Conservation (phyloP, 2,797 vertebrate genomes). For the Sitta carolinensis region DNA sequence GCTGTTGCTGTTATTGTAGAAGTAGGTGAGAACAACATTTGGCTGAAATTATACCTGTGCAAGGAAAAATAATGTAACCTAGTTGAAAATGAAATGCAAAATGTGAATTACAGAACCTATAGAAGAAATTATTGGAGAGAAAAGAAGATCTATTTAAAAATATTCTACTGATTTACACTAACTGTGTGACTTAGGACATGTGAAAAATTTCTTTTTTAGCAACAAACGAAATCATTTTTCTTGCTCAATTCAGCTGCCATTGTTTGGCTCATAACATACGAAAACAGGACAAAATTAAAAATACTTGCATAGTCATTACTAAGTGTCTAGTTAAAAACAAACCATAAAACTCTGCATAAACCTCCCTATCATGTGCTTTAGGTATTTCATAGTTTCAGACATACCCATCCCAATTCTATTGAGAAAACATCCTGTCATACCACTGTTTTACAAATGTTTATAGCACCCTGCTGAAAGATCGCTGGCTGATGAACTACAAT, state of each 20-base stretch:
- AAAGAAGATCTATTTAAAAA: not conserved
- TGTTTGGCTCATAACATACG: not conserved
- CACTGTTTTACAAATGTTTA: not conserved
- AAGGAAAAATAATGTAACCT: not conserved
- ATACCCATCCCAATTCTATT: not conserved
- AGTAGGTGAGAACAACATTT: not conserved
- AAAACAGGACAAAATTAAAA: not conserved
- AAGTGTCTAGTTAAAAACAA: not conserved
- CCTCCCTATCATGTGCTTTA: not conserved
- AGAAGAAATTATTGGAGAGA: not conserved
- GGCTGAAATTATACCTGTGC: not conserved
- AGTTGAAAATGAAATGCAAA: not conserved
- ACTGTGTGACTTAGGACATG: not conserved
- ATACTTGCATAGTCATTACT: not conserved
- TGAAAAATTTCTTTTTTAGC: conserved; percentile 5
- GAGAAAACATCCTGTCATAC: not conserved
- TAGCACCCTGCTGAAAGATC: not conserved
- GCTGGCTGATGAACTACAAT: not conserved
- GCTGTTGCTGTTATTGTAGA: not conserved
- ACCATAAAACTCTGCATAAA: not conserved
- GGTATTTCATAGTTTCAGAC: not conserved
- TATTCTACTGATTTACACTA: not conserved
- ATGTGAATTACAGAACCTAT: not conserved
- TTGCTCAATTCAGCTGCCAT: not conserved
- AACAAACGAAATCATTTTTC: conserved; percentile 20